Evolutionary conservation across 2,797 vertebrate species (phyloP).

Genomic region (Fringilla coelebs): DNA sequence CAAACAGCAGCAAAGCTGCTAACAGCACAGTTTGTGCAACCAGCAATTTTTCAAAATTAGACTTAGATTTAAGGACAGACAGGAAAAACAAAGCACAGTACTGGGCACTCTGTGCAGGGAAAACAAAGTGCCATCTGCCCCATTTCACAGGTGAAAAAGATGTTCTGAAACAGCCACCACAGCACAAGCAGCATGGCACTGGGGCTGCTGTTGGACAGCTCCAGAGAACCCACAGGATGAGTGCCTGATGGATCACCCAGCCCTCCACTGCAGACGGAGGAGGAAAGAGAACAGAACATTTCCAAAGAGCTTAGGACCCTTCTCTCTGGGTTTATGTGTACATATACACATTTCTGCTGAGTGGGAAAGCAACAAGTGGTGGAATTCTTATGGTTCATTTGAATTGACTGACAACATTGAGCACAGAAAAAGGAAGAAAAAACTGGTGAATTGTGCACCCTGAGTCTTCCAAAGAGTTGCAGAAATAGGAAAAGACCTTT

Average conservation of each 20-base stretch:
- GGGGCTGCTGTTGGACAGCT: not conserved
- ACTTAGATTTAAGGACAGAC: not conserved
- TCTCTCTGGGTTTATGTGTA: rapidly evolving
- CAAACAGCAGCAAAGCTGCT: not conserved
- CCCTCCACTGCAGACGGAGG: not conserved
- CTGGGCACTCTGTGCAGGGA: not conserved
- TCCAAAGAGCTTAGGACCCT: not conserved
- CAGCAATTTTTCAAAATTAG: not conserved
- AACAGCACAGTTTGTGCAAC: not conserved
- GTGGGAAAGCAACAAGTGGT: not conserved
- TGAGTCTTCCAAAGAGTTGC: not conserved
- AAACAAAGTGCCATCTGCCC: not conserved
- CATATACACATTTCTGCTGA: not conserved
- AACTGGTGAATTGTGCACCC: not conserved
- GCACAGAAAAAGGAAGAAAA: not conserved
- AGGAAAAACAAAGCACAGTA: not conserved
- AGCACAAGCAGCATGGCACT: rapidly evolving
- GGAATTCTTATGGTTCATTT: not conserved
- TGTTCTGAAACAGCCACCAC: rapidly evolving
- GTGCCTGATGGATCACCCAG: not conserved
- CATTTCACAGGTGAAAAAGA: not conserved
- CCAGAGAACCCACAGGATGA: not conserved
- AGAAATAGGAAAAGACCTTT: not conserved
- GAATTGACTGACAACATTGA: not conserved
- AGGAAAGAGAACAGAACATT: not conserved